Base-by-base conservation (phyloP, 2,113 vertebrate species). In the Anolis carolinensis region DNA sequence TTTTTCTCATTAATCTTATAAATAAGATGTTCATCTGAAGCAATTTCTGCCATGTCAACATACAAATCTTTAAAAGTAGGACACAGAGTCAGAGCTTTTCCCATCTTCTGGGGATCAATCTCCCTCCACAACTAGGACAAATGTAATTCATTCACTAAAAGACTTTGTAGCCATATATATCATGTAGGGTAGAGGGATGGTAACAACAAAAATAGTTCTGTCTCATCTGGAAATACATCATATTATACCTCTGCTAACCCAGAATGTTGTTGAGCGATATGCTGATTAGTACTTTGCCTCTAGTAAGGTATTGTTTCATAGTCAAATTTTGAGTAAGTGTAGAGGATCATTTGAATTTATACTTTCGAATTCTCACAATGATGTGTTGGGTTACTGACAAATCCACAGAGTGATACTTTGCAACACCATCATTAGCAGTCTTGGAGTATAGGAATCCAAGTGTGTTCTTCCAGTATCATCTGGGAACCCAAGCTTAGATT, bases 1-100 rank as follows among this genome's bases (percentile, higher is more conserved):
- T 21, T 88, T 20, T 79, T 76, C 71, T 85, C 63, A 72, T 79
- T 79, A 59, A 65, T 89, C 89, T 86, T 86, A 83, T 52, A 78
- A 68, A 79, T 68, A 36, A 8, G 11, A 80, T 88, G 10, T 52
- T 75, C 76, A 78, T 5, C 59, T 2, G 87, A 87, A 68, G 34
- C 79, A 36, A 81, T 86, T 86, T 86, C 79, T 81, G 71, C 59
- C 72, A 81, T 44, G 9, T 62, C 9, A 68, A 8, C 67, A 78
- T 75, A 87, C 2, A 79, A 16, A 59, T 81, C 0, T 86, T 89
- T 81, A 44, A 84, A 70, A 86, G 20, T 86, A 88, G 85, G 21
- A 10, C 27, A 81, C 32, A 75, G 1, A 71, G 81, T n/a, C 32
- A 27, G 8, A 78, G 83, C 11, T 30, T 90, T 89, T 83, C 30